A percentile compares a stretch with the other conserved stretches of the same genome.
These are phyloP conservation scores for Goniozus legneri DNA, from an alignment of 1,140 invertebrate species.

Conservation along the genomic window DNA sequence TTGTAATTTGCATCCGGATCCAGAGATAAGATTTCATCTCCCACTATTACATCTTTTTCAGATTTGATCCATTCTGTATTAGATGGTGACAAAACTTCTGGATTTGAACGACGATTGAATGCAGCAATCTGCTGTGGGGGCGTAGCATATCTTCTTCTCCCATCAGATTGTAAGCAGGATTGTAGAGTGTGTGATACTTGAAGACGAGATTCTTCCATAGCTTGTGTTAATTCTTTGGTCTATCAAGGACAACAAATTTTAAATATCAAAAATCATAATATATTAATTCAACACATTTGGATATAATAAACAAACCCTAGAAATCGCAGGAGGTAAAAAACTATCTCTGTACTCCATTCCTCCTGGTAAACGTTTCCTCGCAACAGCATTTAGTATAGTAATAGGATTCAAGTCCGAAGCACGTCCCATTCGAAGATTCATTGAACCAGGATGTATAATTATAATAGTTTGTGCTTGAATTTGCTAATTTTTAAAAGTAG, in stretches of 20 bases:
- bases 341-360: slow-evolving; percentile 63
- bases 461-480: slow-evolving; percentile 77
- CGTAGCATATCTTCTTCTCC: slow-evolving; percentile 74
- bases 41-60: slow-evolving; percentile 62
- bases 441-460: slow-evolving; percentile 92
- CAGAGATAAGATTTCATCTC: slow-evolving; percentile 70
- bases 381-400: slow-evolving; percentile 83
- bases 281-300: slow-evolving; percentile 1
- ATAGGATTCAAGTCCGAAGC: slow-evolving; percentile 85
- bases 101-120: slow-evolving; percentile 73
- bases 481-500: slow-evolving; percentile 51
- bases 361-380: slow-evolving; percentile 59
- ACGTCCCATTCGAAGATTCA: slow-evolving; percentile 81
- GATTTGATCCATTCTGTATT: slow-evolving; percentile 62
- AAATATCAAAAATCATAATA: neutral
- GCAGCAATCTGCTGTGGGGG: slow-evolving; percentile 83
- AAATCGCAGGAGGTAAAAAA: slow-evolving; percentile 63
- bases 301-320: slow-evolving; percentile 41
- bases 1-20: slow-evolving; percentile 74
- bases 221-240: slow-evolving; percentile 66
- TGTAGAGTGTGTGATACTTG: slow-evolving; percentile 80
- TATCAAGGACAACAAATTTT: slow-evolving; percentile 23
- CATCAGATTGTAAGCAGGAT: slow-evolving; percentile 79
- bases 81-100: slow-evolving; percentile 60
- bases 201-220: slow-evolving; percentile 79